These are phyloP conservation scores for Podarcis cretensis DNA, from an alignment of 2,113 vertebrate genomes.

Conservation along the genomic window DNA sequence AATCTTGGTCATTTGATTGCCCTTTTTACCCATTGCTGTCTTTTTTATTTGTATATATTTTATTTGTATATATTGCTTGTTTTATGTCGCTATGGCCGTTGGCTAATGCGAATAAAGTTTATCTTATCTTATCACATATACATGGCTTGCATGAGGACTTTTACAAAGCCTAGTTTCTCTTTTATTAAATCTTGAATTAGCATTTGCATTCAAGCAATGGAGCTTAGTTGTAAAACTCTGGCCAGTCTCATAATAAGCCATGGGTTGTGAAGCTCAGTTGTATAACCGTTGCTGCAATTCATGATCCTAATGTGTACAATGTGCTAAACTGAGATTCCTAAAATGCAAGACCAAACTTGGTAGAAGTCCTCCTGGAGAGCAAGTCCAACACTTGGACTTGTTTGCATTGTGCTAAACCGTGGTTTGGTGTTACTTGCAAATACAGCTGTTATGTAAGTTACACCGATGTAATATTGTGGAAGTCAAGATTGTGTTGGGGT, in stretches of 20 bases:
- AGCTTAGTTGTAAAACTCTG: not conserved
- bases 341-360: not conserved
- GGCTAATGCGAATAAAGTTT: too few species aligned
- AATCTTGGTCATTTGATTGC: too few species aligned
- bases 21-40: too few species aligned
- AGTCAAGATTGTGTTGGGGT: not conserved
- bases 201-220: not conserved
- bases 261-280: not conserved
- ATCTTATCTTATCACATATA: not conserved
- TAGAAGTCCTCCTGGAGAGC: not conserved
- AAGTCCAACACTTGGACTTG: not conserved
- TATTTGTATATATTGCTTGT: too few species aligned
- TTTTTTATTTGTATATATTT: too few species aligned
- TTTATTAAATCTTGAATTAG: not conserved
- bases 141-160: not conserved
- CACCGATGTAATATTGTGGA: not conserved
- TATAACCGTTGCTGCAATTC: not conserved
- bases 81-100: too few species aligned
- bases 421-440: not conserved
- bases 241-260: not conserved
- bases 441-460: too few species aligned
- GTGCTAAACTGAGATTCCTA: not conserved
- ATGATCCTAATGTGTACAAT: not conserved
- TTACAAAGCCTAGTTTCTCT: not conserved
- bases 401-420: not conserved